Evolutionary conservation across 2,113 vertebrate species (phyloP).

Genomic region (Oriolus oriolus): DNA sequence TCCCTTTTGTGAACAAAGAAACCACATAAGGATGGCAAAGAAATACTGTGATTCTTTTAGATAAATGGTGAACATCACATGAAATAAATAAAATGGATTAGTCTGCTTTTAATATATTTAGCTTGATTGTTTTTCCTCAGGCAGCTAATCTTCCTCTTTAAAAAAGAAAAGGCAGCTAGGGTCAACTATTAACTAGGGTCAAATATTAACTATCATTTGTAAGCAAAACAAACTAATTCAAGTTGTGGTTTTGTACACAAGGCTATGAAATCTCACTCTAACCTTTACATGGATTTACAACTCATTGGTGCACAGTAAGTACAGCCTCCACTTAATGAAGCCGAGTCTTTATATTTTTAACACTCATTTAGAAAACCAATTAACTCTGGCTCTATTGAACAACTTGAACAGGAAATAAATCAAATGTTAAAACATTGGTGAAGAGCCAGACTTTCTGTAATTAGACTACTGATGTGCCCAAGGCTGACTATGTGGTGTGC

Average conservation of each 20-base stretch:
- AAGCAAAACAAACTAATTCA: slow-evolving; percentile 11
- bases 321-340: slow-evolving; percentile 81
- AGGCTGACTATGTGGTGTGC: slow-evolving; percentile 76
- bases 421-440: slow-evolving; percentile 89
- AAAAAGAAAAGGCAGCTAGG: neutral
- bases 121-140: neutral
- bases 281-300: slow-evolving; percentile 73
- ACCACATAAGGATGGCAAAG: neutral
- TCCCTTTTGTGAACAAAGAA: neutral
- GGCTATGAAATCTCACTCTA: slow-evolving; percentile 56
- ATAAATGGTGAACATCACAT: neutral
- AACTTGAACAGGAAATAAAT: slow-evolving; percentile 89
- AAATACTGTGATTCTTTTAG: neutral
- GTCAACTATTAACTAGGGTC: neutral
- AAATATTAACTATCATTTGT: slow-evolving; percentile 42
- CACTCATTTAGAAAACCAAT: slow-evolving; percentile 91
- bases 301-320: slow-evolving; percentile 69
- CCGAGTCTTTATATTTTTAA: slow-evolving; percentile 83
- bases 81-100: neutral
- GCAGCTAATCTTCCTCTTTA: neutral
- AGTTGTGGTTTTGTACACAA: slow-evolving; percentile 41
- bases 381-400: slow-evolving; percentile 84
- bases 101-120: neutral
- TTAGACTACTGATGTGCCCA: slow-evolving; percentile 82
- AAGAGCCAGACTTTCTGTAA: slow-evolving; percentile 83